A percentile compares a stretch with the other conserved stretches of the same genome.
phyloP scores from a whole-genome alignment of 2,888 invertebrate genomes.

The Noctua pronuba region DNA sequence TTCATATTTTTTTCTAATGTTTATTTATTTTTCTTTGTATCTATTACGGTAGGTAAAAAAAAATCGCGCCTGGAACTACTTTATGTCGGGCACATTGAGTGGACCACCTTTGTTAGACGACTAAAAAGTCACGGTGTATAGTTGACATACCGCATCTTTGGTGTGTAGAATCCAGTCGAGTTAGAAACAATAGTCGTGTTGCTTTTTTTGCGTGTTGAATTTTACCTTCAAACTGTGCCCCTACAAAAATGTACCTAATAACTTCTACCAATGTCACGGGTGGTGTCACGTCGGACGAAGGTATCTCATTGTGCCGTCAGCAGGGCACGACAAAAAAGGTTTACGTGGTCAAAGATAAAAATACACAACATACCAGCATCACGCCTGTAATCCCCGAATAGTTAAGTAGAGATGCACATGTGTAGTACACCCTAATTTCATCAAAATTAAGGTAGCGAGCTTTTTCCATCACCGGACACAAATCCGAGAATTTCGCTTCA shows the following conservation, averaged over 20 bases:
- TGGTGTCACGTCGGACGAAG: slow-evolving; percentile 43
- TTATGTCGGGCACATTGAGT: too few relatives aligned
- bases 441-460: neutral
- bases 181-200: neutral
- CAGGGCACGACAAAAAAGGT: neutral
- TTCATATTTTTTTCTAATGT: too few relatives aligned
- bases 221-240: neutral
- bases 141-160: neutral
- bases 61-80: too few relatives aligned
- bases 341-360: neutral
- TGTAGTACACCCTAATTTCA: too few relatives aligned
- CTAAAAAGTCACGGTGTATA: too few relatives aligned
- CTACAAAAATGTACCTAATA: slow-evolving; percentile 11
- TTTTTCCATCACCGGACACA: neutral
- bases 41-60: too few relatives aligned
- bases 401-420: neutral
- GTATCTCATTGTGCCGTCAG: slow-evolving; percentile 36
- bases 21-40: too few relatives aligned
- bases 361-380: neutral
- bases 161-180: neutral
- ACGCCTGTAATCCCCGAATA: neutral
- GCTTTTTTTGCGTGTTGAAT: too few relatives aligned
- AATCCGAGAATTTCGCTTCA: neutral
- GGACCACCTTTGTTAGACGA: too few relatives aligned
- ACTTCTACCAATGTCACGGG: neutral